Conservation (phyloP, 1,140 invertebrate species). For the Caenorhabditis brenneri region DNA sequence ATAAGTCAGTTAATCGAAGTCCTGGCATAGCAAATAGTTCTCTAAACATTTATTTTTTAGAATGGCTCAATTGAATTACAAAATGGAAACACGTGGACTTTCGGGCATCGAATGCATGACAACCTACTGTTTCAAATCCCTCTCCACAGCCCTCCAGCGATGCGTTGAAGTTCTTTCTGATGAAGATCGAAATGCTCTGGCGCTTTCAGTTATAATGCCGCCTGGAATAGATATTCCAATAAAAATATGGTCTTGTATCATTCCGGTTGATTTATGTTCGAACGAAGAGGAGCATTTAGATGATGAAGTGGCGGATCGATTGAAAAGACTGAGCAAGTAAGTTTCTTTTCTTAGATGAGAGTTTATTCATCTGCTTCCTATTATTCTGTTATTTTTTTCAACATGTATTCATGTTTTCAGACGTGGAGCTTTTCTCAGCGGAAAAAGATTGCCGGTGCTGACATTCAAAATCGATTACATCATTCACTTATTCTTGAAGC, state of each 20-base stretch:
- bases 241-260: background rate
- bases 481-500: background rate
- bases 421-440: background rate
- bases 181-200: constrained; percentile 7
- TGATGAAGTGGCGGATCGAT: constrained; percentile 16
- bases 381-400: too few relatives aligned
- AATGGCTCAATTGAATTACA: background rate
- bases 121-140: constrained; percentile 21
- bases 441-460: background rate
- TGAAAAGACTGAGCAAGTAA: background rate
- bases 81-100: constrained; percentile 3
- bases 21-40: too few relatives aligned
- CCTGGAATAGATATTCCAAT: constrained; percentile 33
- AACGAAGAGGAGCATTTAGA: constrained; percentile 7
- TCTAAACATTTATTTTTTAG: background rate
- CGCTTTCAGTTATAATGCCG: constrained; percentile 7
- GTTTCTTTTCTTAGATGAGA: background rate
- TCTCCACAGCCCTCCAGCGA: background rate
- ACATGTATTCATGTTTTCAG: background rate
- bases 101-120: background rate
- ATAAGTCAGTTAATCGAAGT: background rate
- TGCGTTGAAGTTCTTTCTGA: constrained; percentile 6
- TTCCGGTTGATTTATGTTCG: constrained; percentile 4
- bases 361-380: too few relatives aligned
- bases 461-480: background rate